A percentile compares a stretch with the other conserved stretches of the same genome.
Evolutionary conservation across 2,113 vertebrate species (phyloP).

Genomic region (Ochotona princeps): DNA sequence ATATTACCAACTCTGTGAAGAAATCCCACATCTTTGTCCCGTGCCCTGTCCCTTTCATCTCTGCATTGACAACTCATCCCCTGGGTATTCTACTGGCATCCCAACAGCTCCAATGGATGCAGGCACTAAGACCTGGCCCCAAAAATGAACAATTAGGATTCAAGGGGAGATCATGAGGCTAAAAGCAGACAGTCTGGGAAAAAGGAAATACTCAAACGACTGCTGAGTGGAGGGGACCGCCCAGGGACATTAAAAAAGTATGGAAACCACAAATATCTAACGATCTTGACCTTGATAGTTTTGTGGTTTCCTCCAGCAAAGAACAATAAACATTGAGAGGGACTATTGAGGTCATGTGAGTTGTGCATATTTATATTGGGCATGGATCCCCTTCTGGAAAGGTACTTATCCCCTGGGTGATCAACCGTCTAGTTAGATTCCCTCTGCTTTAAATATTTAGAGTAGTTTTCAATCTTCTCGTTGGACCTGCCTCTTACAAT

Average conservation of each 20-base stretch:
- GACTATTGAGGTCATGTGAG: neutral
- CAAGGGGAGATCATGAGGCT: neutral
- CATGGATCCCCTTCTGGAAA: neutral
- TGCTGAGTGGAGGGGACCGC: neutral
- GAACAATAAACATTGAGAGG: neutral
- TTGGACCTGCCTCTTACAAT: neutral
- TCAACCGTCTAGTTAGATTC: neutral
- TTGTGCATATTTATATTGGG: neutral
- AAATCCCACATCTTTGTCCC: neutral
- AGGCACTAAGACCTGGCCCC: neutral
- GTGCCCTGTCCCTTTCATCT: neutral
- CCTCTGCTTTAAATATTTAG: slow-evolving; percentile 29
- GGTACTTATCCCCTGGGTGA: neutral
- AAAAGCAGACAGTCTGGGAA: neutral
- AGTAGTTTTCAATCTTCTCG: slow-evolving; percentile 17
- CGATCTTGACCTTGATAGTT: neutral
- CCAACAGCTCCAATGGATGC: neutral
- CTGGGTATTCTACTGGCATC: neutral
- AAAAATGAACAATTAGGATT: neutral
- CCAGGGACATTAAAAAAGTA: neutral
- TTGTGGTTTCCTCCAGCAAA: neutral
- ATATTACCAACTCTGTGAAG: neutral
- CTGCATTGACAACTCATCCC: neutral
- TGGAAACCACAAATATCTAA: neutral
- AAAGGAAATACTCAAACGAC: neutral